These are phyloP conservation scores for Falco concolor DNA, from an alignment of 2,797 vertebrate genomes.

Conservation along the genomic window DNA sequence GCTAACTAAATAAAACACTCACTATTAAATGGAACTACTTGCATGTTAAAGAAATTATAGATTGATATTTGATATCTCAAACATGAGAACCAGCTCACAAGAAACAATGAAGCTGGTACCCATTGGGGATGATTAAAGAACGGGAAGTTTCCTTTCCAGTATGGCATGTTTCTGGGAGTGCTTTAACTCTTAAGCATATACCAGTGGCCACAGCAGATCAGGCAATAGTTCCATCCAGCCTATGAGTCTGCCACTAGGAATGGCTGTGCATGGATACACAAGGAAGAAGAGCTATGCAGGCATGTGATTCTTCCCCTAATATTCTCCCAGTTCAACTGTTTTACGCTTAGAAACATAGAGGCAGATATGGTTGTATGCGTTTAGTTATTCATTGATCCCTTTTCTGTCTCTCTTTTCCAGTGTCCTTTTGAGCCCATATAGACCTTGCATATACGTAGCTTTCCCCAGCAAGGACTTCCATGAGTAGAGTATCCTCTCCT, in stretches of 20 bases:
- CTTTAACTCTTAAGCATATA: background rate
- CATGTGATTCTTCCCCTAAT: background rate
- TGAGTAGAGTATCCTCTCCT: background rate
- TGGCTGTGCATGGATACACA: background rate
- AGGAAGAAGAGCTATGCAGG: background rate
- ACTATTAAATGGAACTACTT: background rate
- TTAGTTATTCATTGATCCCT: background rate
- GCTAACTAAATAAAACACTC: background rate
- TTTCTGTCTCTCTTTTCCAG: background rate
- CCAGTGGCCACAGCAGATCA: background rate
- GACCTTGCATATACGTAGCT: background rate
- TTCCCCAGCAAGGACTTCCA: background rate
- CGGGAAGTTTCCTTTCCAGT: background rate
- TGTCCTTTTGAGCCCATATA: background rate
- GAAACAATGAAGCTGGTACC: background rate
- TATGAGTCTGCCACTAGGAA: background rate
- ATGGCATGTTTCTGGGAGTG: background rate
- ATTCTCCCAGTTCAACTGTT: background rate
- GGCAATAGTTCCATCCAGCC: background rate
- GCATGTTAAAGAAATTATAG: constrained; percentile 5
- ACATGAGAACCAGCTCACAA: background rate
- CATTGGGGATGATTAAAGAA: background rate
- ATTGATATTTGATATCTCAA: constrained; percentile 3
- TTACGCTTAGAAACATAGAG: background rate
- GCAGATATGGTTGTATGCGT: background rate